Evolutionary conservation across 2,113 vertebrate genomes (phyloP).

Genomic region (Lates calcarifer): DNA sequence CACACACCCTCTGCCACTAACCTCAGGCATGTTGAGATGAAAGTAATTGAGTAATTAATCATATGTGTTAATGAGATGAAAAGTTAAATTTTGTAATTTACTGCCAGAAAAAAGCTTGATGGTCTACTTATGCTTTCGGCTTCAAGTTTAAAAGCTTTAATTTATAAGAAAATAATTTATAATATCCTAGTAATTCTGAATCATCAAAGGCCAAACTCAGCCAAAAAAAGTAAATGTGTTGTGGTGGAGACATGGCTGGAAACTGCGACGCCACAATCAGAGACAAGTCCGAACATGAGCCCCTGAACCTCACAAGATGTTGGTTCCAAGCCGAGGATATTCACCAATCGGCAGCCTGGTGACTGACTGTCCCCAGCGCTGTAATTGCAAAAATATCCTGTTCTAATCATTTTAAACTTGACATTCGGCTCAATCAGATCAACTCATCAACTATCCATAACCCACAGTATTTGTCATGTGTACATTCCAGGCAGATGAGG

Average conservation of each 20-base stretch:
- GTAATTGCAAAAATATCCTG: not conserved
- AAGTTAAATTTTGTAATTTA: not conserved
- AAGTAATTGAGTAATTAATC: not conserved
- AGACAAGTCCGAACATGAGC: conserved; percentile 48
- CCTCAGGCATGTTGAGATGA: not conserved
- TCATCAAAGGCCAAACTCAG: not conserved
- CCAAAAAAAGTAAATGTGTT: not conserved
- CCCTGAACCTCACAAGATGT: conserved; percentile 24
- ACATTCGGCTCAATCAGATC: not conserved
- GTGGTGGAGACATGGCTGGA: conserved; percentile 2
- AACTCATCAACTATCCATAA: not conserved
- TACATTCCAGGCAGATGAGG: conserved; percentile 5
- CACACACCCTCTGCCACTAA: not conserved
- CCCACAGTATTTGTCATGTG: not conserved
- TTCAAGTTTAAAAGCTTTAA: not conserved
- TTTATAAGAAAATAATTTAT: no score
- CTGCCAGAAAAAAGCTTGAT: not conserved
- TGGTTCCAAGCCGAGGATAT: not conserved
- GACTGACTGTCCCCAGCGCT: not conserved
- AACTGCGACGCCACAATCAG: not conserved
- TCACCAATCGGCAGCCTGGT: conserved; percentile 3
- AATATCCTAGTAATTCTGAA: not conserved
- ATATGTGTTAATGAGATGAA: not conserved
- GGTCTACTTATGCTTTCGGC: not conserved
- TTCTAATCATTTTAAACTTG: not conserved